Evolutionary conservation across 2,888 invertebrate genomes (phyloP).

Genomic region (Nomada ferruginata): DNA sequence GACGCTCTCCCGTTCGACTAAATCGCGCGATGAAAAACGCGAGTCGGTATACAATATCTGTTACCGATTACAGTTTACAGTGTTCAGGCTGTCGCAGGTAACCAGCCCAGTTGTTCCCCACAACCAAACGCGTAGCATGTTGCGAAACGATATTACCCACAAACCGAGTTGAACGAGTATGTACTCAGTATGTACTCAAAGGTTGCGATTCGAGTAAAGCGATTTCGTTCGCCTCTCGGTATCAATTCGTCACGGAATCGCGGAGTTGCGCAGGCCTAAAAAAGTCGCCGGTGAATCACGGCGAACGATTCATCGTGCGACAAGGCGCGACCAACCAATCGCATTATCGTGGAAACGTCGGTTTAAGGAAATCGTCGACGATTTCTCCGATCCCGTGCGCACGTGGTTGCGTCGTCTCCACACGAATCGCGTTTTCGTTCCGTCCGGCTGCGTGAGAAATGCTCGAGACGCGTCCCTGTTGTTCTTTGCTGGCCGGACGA

Average conservation of each 20-base stretch:
- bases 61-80: background rate
- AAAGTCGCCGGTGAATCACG: constrained; percentile 54
- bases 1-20: background rate
- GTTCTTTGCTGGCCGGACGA: constrained; percentile 69
- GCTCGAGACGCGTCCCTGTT: constrained; percentile 68
- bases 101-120: background rate
- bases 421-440: constrained; percentile 73
- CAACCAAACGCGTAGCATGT: background rate
- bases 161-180: background rate
- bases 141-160: background rate
- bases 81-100: background rate
- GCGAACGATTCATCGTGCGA: constrained; percentile 56
- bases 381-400: constrained; percentile 65
- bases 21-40: background rate
- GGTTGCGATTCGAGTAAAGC: background rate
- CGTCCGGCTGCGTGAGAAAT: constrained; percentile 82
- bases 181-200: constrained; percentile 1
- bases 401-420: constrained; percentile 38
- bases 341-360: constrained; percentile 72
- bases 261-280: constrained; percentile 13
- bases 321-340: constrained; percentile 64
- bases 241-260: constrained; percentile 30
- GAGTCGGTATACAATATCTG: constrained; percentile 1
- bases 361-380: constrained; percentile 77
- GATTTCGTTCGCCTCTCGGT: constrained; percentile 25